Conservation (phyloP, 2,113 vertebrate genomes). For the Brachypteracias leptosomus region DNA sequence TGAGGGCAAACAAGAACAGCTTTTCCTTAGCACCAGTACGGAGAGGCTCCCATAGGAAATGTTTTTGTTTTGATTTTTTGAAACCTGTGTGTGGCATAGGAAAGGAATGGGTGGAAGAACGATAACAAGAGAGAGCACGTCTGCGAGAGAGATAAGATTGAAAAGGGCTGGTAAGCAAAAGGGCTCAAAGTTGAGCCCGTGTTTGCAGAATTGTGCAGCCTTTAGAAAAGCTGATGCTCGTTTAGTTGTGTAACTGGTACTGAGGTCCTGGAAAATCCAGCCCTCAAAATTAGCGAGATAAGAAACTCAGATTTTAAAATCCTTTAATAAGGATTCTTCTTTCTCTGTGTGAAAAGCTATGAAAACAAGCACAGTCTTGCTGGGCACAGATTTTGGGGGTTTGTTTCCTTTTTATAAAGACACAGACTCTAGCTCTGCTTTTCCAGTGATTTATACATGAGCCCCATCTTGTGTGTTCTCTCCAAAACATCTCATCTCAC, state of each 20-base stretch:
- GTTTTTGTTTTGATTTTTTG: conserved; percentile 23
- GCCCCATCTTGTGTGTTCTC: conserved; percentile 19
- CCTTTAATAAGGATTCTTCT: not conserved
- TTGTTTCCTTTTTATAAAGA: not conserved
- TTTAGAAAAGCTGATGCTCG: not conserved
- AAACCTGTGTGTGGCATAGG: conserved; percentile 30
- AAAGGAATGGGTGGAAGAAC: conserved; percentile 43
- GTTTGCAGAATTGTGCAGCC: not conserved
- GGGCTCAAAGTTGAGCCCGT: not conserved
- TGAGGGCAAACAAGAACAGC: conserved; percentile 4
- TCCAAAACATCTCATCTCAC: not conserved
- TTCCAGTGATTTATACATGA: not conserved
- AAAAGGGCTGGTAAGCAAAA: conserved; percentile 48
- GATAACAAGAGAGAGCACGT: conserved; percentile 45
- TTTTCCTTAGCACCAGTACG: conserved; percentile 31
- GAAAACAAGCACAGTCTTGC: not conserved
- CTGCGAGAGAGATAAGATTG: conserved; percentile 41
- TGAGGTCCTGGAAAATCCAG: not conserved
- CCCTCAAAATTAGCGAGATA: not conserved
- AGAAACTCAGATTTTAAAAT: not conserved
- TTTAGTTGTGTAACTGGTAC: not conserved
- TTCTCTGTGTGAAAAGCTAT: not conserved
- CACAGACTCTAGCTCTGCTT: not conserved
- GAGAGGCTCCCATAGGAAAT: conserved; percentile 40
- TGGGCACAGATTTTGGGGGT: not conserved